phyloP scores from a whole-genome alignment of 2,888 invertebrate genomes.

The Zeuzera pyrina region DNA sequence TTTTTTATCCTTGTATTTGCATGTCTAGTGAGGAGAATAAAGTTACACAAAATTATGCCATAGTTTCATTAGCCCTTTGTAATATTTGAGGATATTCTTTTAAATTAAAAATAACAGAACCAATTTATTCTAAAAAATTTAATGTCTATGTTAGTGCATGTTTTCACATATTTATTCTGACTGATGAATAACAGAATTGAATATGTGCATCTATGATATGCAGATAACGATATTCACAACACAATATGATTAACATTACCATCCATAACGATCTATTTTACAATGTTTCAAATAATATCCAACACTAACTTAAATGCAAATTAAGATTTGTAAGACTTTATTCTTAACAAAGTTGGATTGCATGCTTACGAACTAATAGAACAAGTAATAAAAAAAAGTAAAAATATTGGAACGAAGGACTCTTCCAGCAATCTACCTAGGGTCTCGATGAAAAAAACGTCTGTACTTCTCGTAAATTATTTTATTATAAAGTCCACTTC shows the following conservation, averaged over 20 bases:
- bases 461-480: constrained; percentile 55
- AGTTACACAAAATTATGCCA: constrained; percentile 43
- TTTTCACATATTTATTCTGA: constrained; percentile 25
- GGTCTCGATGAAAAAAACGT: constrained; percentile 24
- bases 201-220: constrained; percentile 20
- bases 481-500: constrained; percentile 70
- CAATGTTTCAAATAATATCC: constrained; percentile 21
- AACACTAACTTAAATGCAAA: constrained; percentile 29
- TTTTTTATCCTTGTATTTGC: constrained; percentile 62
- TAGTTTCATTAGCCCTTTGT: constrained; percentile 21
- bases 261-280: constrained; percentile 21
- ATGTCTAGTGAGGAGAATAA: constrained; percentile 68
- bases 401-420: too few species aligned
- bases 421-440: constrained; percentile 5
- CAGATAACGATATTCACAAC: constrained; percentile 27
- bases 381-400: constrained; percentile 13
- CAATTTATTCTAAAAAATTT: constrained; percentile 30
- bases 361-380: constrained; percentile 25
- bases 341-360: constrained; percentile 33
- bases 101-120: constrained; percentile 22
- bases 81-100: too few species aligned
- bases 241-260: constrained; percentile 27
- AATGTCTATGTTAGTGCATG: constrained; percentile 30
- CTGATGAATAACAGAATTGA: constrained; percentile 20
- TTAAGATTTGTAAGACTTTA: constrained; percentile 28